phyloP scores from a whole-genome alignment of 2,797 vertebrate species.

The Eurystomus glaucurus region DNA sequence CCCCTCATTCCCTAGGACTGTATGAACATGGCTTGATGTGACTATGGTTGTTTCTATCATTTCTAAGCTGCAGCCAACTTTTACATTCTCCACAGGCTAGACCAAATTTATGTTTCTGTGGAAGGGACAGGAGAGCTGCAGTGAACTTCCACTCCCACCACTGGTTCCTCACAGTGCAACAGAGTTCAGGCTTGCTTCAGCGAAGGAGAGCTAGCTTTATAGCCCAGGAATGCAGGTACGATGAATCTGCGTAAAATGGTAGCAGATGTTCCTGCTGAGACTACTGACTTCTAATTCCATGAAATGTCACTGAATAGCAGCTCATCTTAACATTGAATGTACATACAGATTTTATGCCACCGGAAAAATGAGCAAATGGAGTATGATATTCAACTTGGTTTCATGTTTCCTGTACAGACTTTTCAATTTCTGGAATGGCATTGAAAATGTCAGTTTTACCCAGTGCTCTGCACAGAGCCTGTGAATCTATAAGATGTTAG shows the following conservation, averaged over 20 bases:
- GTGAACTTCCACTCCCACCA: background rate
- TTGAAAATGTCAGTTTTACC: background rate
- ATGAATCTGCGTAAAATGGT: background rate
- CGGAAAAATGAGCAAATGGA: conserved; percentile 9
- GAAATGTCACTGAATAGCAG: background rate
- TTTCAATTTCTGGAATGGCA: background rate
- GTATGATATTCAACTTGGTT: background rate
- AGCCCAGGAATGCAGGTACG: background rate
- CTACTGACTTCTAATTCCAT: background rate
- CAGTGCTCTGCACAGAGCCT: background rate
- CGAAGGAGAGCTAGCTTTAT: background rate
- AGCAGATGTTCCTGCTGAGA: conserved; percentile 4
- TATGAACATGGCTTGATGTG: background rate
- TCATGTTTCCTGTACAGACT: background rate
- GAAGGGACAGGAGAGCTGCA: background rate
- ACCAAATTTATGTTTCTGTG: conserved; percentile 8
- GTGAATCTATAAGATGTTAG: background rate
- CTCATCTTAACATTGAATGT: background rate
- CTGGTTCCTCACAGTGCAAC: background rate
- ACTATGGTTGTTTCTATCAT: background rate
- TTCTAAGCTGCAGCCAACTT: conserved; percentile 19
- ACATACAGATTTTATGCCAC: background rate
- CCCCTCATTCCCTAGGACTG: background rate
- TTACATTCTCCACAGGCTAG: background rate
- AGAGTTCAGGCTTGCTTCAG: background rate